Conservation (phyloP, 2,797 vertebrate genomes). For the Eupleurogrammus muticus region DNA sequence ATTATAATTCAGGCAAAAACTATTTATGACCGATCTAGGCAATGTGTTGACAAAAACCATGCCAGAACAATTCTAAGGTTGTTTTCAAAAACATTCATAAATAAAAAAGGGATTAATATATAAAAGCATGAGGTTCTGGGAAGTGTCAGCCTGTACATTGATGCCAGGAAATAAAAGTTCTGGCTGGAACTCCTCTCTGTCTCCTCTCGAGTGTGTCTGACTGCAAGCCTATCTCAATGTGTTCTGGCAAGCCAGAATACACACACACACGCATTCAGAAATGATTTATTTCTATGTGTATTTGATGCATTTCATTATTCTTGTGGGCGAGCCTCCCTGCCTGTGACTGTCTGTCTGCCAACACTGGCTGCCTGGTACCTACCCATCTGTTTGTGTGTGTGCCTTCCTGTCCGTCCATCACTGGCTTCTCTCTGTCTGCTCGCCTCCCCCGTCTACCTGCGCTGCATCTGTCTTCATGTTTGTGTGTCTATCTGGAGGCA, state of each 20-base stretch:
- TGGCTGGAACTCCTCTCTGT: constrained; percentile 45
- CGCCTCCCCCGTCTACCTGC: constrained; percentile 53
- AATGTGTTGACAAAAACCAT: constrained; percentile 37
- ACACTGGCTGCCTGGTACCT: constrained; percentile 45
- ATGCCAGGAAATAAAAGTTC: constrained; percentile 59
- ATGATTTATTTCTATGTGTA: constrained; percentile 63
- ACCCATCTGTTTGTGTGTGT: constrained; percentile 56
- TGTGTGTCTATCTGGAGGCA: constrained; percentile 56
- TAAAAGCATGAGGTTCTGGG: constrained; percentile 44
- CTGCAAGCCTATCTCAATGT: constrained; percentile 69
- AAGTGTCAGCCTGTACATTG: constrained; percentile 42
- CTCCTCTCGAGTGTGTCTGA: constrained; percentile 63
- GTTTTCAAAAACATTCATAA: constrained; percentile 50
- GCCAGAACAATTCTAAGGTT: constrained; percentile 26
- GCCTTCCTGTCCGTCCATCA: constrained; percentile 36
- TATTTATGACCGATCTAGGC: constrained; percentile 11
- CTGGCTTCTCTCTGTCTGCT: constrained; percentile 31
- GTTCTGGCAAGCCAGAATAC: constrained; percentile 51
- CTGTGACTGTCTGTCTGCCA: constrained; percentile 40
- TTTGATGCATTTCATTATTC: constrained; percentile 64
- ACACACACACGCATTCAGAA: constrained; percentile 53
- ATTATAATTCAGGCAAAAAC: constrained; percentile 4
- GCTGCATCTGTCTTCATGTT: constrained; percentile 62
- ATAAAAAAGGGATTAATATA: constrained; percentile 43
- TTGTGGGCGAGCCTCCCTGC: constrained; percentile 50